Percentiles rank a stretch among this genome's conserved stretches.
Evolutionary conservation across 2,113 vertebrate genomes (phyloP).

Genomic region (Rhineura floridana): DNA sequence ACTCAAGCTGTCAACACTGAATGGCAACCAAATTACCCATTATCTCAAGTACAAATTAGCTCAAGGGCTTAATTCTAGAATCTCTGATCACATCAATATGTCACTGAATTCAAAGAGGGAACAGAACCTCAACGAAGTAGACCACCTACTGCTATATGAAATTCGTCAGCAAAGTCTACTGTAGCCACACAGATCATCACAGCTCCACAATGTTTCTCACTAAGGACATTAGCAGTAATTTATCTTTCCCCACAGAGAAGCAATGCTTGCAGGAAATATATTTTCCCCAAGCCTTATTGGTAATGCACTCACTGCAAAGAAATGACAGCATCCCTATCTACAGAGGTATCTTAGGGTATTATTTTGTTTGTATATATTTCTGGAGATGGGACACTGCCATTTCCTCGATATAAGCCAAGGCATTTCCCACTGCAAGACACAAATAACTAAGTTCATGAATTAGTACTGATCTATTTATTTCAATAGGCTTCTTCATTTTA

Average conservation of each 20-base stretch:
- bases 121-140: background rate
- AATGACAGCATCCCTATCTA: background rate
- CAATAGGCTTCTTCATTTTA: background rate
- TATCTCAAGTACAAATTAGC: background rate
- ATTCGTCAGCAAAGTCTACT: background rate
- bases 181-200: background rate
- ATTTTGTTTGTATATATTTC: background rate
- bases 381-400: background rate
- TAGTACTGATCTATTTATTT: background rate
- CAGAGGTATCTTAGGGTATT: background rate
- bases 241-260: background rate
- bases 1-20: rapidly evolving
- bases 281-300: background rate
- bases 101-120: background rate
- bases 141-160: background rate
- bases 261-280: background rate
- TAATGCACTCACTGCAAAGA: background rate
- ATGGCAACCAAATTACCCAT: rapidly evolving
- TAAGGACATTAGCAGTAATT: background rate
- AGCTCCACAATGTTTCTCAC: background rate
- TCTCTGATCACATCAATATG: background rate
- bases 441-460: background rate
- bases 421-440: background rate
- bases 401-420: background rate
- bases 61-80: background rate